Percentiles rank a stretch among this genome's conserved stretches.
phyloP scores from a whole-genome alignment of 2,888 invertebrate genomes.

The Stenodera caucasica region DNA sequence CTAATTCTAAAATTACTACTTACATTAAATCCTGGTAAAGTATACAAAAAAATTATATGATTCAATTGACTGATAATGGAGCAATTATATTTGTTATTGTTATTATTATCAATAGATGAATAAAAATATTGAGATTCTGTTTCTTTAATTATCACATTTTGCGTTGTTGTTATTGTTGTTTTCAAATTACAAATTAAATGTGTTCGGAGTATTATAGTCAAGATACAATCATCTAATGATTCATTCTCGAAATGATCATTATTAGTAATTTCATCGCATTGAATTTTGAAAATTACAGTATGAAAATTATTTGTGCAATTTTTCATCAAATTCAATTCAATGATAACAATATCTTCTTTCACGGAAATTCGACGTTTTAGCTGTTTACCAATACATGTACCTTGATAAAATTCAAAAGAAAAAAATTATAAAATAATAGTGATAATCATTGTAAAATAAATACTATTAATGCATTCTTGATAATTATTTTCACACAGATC shows the following conservation, averaged over 20 bases:
- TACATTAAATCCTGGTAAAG: background rate
- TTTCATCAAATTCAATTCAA: conserved; percentile 9
- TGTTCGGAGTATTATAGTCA: conserved; percentile 8
- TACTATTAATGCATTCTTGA: background rate
- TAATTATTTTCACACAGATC: conserved; percentile 1
- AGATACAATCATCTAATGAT: conserved; percentile 12
- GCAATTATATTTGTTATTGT: no score
- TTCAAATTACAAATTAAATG: background rate
- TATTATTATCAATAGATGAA: background rate
- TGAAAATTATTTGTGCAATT: conserved; percentile 1
- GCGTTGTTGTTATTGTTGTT: background rate
- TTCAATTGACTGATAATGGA: no score
- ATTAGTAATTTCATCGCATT: background rate
- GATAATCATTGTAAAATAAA: no score
- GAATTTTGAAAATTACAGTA: conserved; percentile 12
- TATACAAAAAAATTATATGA: background rate
- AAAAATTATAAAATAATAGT: no score
- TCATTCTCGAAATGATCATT: conserved; percentile 1
- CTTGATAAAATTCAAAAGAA: no score
- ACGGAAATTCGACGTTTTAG: background rate
- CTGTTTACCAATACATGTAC: background rate
- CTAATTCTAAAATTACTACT: background rate
- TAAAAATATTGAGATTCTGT: background rate
- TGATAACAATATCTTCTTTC: background rate
- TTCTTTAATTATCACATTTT: background rate